phyloP scores from a whole-genome alignment of 2,797 vertebrate species.

The Xiphophorus birchmanni region DNA sequence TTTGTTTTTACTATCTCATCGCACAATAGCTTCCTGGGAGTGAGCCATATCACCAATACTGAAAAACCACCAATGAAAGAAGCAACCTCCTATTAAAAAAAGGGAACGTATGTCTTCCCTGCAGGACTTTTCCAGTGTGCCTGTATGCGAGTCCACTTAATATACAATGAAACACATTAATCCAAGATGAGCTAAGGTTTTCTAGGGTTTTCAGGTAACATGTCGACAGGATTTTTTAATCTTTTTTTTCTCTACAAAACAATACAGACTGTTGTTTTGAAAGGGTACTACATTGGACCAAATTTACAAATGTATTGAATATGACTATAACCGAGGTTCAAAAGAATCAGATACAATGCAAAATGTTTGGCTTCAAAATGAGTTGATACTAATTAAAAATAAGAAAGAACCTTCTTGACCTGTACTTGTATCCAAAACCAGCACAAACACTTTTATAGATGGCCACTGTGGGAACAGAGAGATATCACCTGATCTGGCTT shows the following conservation, averaged over 20 bases:
- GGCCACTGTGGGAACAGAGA: constrained; percentile 52
- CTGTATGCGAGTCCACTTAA: background rate
- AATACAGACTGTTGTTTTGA: background rate
- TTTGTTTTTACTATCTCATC: background rate
- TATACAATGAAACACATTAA: background rate
- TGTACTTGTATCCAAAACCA: background rate
- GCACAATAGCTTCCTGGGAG: background rate
- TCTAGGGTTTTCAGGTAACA: background rate
- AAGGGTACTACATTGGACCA: background rate
- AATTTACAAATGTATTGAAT: background rate
- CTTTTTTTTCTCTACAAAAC: background rate
- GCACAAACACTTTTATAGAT: background rate
- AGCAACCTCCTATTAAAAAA: background rate
- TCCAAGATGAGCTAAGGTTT: background rate
- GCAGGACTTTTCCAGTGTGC: background rate
- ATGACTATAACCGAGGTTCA: background rate
- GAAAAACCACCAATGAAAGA: background rate
- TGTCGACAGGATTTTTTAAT: background rate
- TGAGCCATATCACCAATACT: background rate
- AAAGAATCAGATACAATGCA: background rate
- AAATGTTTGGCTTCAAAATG: background rate
- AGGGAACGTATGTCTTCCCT: background rate
- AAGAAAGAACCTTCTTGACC: background rate
- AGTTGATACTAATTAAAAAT: background rate
- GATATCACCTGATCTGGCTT: constrained; percentile 19